phyloP scores from a whole-genome alignment of 2,797 vertebrate species.

The Thaleichthys pacificus region DNA sequence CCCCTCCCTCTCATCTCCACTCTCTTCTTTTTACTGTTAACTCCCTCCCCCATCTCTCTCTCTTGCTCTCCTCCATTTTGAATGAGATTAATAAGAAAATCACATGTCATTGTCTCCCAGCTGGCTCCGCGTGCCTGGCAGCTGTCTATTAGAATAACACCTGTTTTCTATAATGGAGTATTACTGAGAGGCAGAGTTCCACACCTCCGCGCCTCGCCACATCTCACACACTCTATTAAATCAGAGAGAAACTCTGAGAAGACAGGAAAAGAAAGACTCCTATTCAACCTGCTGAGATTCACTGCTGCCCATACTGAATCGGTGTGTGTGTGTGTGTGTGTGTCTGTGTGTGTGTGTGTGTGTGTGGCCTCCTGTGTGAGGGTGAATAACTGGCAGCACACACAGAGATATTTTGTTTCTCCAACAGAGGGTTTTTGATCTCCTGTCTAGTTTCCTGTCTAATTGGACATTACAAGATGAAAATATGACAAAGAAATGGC shows the following conservation, averaged over 20 bases:
- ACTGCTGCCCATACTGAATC: not conserved
- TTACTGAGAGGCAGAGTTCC: not conserved
- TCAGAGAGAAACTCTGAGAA: not conserved
- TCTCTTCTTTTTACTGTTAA: not conserved
- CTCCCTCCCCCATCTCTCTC: not conserved
- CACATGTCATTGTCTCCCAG: not conserved
- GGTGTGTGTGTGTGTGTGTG: not conserved
- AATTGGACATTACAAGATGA: conserved; percentile 5
- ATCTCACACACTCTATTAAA: not conserved
- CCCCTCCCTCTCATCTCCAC: too few relatives aligned
- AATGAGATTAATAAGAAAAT: conserved; percentile 1
- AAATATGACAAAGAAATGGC: not conserved
- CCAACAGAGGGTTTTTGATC: not conserved
- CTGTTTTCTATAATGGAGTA: not conserved
- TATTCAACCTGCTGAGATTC: not conserved
- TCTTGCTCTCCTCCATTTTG: conserved; percentile 4
- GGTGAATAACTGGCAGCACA: not conserved
- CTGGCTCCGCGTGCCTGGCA: not conserved
- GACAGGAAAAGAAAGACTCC: not conserved
- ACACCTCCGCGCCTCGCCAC: not conserved
- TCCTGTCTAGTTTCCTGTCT: conserved; percentile 4
- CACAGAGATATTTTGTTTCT: not conserved
- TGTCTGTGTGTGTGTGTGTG: not conserved
- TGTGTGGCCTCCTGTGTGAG: not conserved
- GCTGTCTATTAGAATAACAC: not conserved